A percentile compares a stretch with the other conserved stretches of the same genome.
Evolutionary conservation across 35 echinoderm and acorn worm genomes (phyloP).

Genomic region (Hemicentrotus pulcherrimus): DNA sequence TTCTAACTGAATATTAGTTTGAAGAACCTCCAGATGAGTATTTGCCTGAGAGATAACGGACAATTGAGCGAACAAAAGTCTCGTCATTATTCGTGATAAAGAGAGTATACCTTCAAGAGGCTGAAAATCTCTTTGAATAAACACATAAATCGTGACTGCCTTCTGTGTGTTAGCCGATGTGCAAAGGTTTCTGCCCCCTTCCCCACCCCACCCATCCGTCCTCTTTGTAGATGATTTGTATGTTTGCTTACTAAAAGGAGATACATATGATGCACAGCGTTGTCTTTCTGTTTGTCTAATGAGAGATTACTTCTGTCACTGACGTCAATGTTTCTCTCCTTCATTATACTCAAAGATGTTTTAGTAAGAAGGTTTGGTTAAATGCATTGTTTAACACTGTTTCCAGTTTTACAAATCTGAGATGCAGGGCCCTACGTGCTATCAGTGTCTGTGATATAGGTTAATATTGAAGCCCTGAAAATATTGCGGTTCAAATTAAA

Average conservation of each 20-base stretch:
- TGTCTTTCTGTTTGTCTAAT: not conserved
- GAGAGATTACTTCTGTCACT: not conserved
- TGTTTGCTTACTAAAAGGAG: not conserved
- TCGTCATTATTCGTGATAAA: not conserved
- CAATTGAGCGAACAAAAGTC: not conserved
- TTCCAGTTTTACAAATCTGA: too few relatives aligned
- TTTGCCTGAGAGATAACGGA: conserved; percentile 10
- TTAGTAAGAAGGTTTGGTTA: too few relatives aligned
- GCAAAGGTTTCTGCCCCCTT: not conserved
- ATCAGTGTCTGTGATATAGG: too few relatives aligned
- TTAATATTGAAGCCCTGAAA: too few relatives aligned
- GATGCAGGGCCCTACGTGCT: too few relatives aligned
- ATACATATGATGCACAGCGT: not conserved
- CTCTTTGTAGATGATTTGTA: not conserved
- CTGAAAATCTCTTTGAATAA: conserved; percentile 11
- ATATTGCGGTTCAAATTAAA: too few relatives aligned
- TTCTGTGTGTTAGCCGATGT: not conserved
- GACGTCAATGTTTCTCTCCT: not conserved
- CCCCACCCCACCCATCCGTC: not conserved
- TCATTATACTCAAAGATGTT: not conserved
- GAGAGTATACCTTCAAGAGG: not conserved
- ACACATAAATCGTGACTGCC: not conserved
- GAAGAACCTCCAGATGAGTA: not conserved
- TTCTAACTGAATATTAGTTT: not conserved
- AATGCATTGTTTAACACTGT: too few relatives aligned